Base-by-base conservation (phyloP, 2,888 invertebrate genomes). In the Drepanosiphum platanoidis region DNA sequence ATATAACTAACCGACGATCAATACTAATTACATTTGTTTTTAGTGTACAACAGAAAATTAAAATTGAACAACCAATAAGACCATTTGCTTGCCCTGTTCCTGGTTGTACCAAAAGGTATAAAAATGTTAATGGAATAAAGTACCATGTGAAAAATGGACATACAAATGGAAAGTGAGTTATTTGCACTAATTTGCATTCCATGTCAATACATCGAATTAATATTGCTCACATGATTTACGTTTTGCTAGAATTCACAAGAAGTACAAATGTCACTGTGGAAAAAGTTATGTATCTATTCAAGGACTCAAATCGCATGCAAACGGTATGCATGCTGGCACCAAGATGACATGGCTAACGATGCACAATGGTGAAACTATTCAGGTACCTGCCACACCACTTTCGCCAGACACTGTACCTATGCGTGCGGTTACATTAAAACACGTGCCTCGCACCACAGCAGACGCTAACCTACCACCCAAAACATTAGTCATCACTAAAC, bases 141-240 rank as follows among this genome's bases (percentile, higher is more conserved):
- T 96, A 96, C 90, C 96, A 96, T 90, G 94, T 94, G 70, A 95
- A 95, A 90, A 95, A 95, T 90, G 95, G 95, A 13, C 96, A 96
- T 90, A 94, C 95, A 90, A 95, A 94, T 88, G 93, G 94, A 90
- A 94, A 94, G 95, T 95, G 89, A 92, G 93, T 92, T 34, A 30
- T 32, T 64, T 9, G 30, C 5, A 52, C 22, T 8, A 27, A 4
- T 42, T 42, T 42, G 11, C 1, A 18, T 52, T 18, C 13, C 30
- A 36, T 30, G 30, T 39, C 34, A 15, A 1, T 22, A 22, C 9
- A 22, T 13, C 2, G 18, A 75, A 58, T 58, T 4, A 58, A 36
- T 36, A 27, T 36, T 36, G 4, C n/a, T 58, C 36, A 36, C 15
- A 5, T 66, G 0, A 11, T 36, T 11, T 61, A 52, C 70, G 32